Evolutionary conservation across 1,140 invertebrate genomes (phyloP), one percentile per base, ranked within the genome.

Genomic region (Ceratoteleas bidentatus): DNA sequence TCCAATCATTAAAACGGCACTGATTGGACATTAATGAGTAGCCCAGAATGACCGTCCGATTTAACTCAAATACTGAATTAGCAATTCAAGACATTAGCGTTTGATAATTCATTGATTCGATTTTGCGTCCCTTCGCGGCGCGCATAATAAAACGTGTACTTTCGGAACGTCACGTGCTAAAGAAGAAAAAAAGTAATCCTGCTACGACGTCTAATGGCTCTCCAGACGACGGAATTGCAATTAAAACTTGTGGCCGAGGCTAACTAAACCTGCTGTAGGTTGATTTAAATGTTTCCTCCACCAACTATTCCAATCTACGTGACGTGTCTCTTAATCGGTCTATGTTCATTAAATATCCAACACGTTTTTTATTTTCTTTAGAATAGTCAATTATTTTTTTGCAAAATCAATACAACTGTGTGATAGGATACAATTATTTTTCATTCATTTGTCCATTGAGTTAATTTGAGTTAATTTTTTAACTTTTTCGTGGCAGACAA

Each of bases 171-270:
- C 65, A 83, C 83, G 78, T 82, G 74, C 52, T 54, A 36, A 65
- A 33, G 53, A 83, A 69, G 57, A 86, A 89, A 86, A 24, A 83
- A 88, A 87, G 84, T 86, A 86, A 85, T 85, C 74, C 72, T 73
- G 73, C 84, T 53, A 79, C 73, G 69, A 73, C 50, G 84, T 85
- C 81, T 88, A 89, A 90, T 88, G 87, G 84, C 86, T 84, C 89
- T 88, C 87, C 75, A 87, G 86, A 87, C 87, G 85, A 82, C 73
- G 82, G 85, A 84, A 80, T 85, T 82, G 89, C 89, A 90, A 90
- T 90, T 90, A 90, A 90, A 90, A 90, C 88, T 90, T 90, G 88
- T 84, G 87, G 86, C 85, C 84, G 84, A 83, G 81, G 85, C 88
- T 88, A 89, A 90, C 88, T 89, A 90, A 90, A 88, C 73, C 85